Conservation (phyloP, 23 tunicate species). For the Oikopleura dioica region DNA sequence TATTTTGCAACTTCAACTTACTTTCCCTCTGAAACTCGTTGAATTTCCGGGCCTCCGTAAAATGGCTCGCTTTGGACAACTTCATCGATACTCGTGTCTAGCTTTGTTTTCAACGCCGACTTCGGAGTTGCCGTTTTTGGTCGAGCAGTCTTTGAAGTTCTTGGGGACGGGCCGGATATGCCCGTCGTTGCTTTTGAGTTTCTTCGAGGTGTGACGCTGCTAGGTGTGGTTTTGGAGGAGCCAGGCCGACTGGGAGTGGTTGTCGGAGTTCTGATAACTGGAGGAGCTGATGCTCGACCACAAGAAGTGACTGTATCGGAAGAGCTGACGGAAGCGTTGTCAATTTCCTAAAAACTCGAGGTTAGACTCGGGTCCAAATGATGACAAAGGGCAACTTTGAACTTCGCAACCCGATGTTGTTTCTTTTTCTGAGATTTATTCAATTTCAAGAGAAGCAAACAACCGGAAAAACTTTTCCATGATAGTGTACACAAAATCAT, state of each 20-base stretch:
- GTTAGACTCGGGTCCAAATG: too few relatives aligned
- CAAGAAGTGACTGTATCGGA: not conserved
- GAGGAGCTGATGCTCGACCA: not conserved
- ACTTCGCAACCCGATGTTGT: too few relatives aligned
- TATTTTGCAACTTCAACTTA: too few relatives aligned
- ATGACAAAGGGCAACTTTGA: too few relatives aligned
- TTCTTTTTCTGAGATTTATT: too few relatives aligned
- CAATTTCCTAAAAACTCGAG: slow-evolving; percentile 5
- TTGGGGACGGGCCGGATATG: too few relatives aligned
- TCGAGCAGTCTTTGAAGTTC: not conserved
- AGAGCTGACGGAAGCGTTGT: not conserved
- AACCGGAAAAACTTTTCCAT: too few relatives aligned
- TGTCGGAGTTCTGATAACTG: not conserved
- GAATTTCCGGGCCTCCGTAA: slow-evolving; percentile 28
- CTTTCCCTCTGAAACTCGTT: slow-evolving; percentile 38
- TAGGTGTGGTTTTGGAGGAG: not conserved
- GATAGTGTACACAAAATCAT: too few relatives aligned
- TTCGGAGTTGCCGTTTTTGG: slow-evolving; percentile 14
- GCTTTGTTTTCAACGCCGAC: not conserved
- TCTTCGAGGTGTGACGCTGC: not conserved
- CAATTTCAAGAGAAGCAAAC: too few relatives aligned
- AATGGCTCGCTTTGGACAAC: slow-evolving; percentile 31
- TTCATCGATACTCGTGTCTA: slow-evolving; percentile 31
- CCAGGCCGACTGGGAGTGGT: not conserved
- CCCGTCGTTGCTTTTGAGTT: too few relatives aligned